A percentile compares a stretch with the other conserved stretches of the same genome.
These are phyloP conservation scores for Cromileptes altivelis DNA, from an alignment of 2,113 vertebrate genomes.

Conservation along the genomic window DNA sequence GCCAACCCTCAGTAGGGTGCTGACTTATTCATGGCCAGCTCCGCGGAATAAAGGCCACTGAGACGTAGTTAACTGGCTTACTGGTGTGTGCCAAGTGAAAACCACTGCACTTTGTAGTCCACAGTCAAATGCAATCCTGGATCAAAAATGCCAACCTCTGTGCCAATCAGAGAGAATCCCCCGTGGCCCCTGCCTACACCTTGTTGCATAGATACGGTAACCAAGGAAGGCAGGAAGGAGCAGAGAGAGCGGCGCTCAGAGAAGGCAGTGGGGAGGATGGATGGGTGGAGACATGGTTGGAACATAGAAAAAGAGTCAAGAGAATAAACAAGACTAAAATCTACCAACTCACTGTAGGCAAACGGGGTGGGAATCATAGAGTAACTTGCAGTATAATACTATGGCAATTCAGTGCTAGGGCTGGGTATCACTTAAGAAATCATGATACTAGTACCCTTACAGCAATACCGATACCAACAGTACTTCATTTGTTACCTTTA, in stretches of 20 bases:
- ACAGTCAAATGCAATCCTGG: slow-evolving; percentile 37
- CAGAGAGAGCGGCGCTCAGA: slow-evolving; percentile 1
- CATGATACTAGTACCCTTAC: no score
- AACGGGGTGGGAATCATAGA: no score
- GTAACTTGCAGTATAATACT: no score
- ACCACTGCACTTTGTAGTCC: not conserved
- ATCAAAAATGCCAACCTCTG: slow-evolving; percentile 46
- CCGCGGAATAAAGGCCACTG: slow-evolving; percentile 37
- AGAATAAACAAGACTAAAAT: not conserved
- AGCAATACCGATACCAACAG: no score
- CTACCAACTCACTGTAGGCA: not conserved
- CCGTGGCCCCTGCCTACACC: slow-evolving; percentile 29
- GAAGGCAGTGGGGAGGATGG: not conserved
- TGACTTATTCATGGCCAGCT: slow-evolving; percentile 42
- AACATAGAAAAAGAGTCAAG: not conserved
- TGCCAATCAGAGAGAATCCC: slow-evolving; percentile 56
- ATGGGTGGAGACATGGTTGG: slow-evolving; percentile 6
- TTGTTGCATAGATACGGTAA: slow-evolving; percentile 63
- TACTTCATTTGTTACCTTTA: no score
- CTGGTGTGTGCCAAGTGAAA: slow-evolving; percentile 28
- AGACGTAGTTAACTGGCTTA: slow-evolving; percentile 48
- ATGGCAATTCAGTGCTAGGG: no score
- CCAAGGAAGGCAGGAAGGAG: slow-evolving; percentile 45
- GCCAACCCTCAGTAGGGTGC: slow-evolving; percentile 26
- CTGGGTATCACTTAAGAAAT: no score